Conservation (phyloP, 2,113 vertebrate species). For the Dermatemys mawii region DNA sequence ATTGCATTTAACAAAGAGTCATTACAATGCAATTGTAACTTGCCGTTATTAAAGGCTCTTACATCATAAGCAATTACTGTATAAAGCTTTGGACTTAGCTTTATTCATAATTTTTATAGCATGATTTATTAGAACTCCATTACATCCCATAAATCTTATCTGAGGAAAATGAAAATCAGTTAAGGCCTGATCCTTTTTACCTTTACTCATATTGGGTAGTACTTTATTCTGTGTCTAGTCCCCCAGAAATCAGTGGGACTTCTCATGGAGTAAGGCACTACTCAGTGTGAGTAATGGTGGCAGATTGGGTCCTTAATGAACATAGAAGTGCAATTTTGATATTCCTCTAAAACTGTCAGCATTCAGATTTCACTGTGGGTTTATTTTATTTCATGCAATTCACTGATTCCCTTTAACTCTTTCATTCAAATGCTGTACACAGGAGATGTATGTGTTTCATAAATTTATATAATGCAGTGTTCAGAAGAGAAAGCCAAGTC, state of each 20-base stretch:
- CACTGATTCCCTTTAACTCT: constrained; percentile 41
- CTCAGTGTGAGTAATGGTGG: constrained; percentile 52
- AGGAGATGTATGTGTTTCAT: constrained; percentile 66
- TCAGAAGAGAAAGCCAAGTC: constrained; percentile 59
- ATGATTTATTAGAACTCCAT: constrained; percentile 57
- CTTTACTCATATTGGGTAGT: not conserved
- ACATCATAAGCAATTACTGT: constrained; percentile 62
- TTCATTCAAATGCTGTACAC: constrained; percentile 9
- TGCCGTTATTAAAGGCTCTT: constrained; percentile 63
- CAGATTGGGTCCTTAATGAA: constrained; percentile 47
- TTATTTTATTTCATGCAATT: constrained; percentile 52
- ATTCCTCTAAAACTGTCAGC: constrained; percentile 51
- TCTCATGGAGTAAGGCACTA: constrained; percentile 58
- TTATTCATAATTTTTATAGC: constrained; percentile 63
- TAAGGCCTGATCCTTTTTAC: constrained; percentile 28
- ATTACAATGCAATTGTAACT: constrained; percentile 69
- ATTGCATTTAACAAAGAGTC: constrained; percentile 52
- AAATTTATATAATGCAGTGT: constrained; percentile 63
- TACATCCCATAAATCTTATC: constrained; percentile 48
- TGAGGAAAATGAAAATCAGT: constrained; percentile 42
- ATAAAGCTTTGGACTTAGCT: constrained; percentile 42
- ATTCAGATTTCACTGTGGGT: constrained; percentile 23
- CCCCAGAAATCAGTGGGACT: accelerated
- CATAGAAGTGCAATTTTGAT: constrained; percentile 45
- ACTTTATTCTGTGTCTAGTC: not conserved